phyloP scores from a whole-genome alignment of 2,113 vertebrate genomes.

The Acrocephalus arundinaceus region DNA sequence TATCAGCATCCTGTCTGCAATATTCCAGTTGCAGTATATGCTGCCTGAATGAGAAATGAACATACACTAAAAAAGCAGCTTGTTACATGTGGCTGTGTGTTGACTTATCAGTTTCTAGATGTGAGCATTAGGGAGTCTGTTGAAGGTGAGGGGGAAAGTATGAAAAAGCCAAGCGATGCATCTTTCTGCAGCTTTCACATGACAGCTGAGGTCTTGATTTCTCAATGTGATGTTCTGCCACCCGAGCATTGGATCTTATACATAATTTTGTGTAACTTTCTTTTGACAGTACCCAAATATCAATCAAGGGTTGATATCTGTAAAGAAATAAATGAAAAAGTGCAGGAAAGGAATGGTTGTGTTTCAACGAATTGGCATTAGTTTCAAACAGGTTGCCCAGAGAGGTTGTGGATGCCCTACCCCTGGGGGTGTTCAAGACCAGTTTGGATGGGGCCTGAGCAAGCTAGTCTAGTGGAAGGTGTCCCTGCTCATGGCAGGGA shows the following conservation, averaged over 20 bases:
- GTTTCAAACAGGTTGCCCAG: neutral
- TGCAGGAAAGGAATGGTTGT: neutral
- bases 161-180: rapidly evolving
- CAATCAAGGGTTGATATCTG: neutral
- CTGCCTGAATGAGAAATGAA: neutral
- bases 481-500: neutral
- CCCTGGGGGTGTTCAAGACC: neutral
- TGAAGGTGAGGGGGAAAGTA: neutral
- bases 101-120: neutral
- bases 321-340: neutral
- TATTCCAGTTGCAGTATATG: neutral
- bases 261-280: neutral
- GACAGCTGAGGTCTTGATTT: neutral
- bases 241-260: neutral
- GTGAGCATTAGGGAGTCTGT: neutral
- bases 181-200: neutral
- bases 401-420: neutral
- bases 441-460: neutral
- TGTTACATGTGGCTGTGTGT: neutral
- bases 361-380: neutral
- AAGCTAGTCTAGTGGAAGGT: neutral
- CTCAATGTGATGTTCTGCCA: neutral
- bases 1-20: neutral
- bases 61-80: neutral
- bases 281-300: neutral